Percentiles rank a stretch among this genome's conserved stretches.
phyloP scores from a whole-genome alignment of 2,888 invertebrate species.

The Cybosia mesomella region DNA sequence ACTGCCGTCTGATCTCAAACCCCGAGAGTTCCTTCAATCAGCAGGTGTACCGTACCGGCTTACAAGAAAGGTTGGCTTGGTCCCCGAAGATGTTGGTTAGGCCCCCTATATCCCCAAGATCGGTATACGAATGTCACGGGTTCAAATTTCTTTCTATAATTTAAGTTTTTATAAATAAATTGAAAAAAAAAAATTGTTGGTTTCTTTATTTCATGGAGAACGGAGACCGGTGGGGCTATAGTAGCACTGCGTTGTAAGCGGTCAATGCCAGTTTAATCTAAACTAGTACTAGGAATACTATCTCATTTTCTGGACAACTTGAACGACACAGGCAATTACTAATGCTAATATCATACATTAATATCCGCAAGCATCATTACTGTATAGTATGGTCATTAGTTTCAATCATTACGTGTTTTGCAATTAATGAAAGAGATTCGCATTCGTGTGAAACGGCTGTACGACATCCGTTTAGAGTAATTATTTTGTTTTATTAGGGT shows the following conservation, averaged over 20 bases:
- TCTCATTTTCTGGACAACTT: slow-evolving; percentile 45
- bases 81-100: background rate
- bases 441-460: background rate
- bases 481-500: background rate
- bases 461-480: background rate
- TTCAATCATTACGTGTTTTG: slow-evolving; percentile 30
- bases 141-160: too few species aligned
- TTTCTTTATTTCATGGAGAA: background rate
- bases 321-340: slow-evolving; percentile 43
- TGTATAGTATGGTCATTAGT: slow-evolving; percentile 39
- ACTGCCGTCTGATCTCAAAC: too few species aligned
- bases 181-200: too few species aligned
- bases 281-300: slow-evolving; percentile 4
- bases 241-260: background rate
- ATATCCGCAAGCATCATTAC: slow-evolving; percentile 45
- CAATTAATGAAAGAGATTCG: background rate
- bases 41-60: too few species aligned
- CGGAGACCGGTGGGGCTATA: background rate
- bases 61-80: too few species aligned
- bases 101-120: background rate
- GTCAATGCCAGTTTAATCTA: background rate
- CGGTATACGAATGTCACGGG: background rate
- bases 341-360: slow-evolving; percentile 52
- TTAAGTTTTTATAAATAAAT: too few species aligned
- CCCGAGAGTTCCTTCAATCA: too few species aligned